Base-by-base conservation (phyloP, 2,888 invertebrate genomes). In the Phortica okadai region DNA sequence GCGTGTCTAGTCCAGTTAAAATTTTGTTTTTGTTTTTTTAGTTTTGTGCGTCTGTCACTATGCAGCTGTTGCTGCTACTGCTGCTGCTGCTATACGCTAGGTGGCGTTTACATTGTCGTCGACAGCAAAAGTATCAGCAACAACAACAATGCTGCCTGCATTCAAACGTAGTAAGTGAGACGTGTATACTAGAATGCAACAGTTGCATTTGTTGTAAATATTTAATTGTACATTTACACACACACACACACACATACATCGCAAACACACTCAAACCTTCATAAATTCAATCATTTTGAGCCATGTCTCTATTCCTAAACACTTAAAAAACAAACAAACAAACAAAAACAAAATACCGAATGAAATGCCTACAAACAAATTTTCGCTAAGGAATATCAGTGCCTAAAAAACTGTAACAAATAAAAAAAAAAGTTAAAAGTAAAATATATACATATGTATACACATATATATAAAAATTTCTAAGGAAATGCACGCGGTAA, bases 401-500 rank as follows among this genome's bases (percentile, higher is more conserved):
- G 67, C 67, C 67, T 67, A 44, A 11, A 67, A 67, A 67, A 44
- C 44, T 44, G 44, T 67, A 67, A 44, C 14, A 67, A 33, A 42
- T 1, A 67, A 6, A 66, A 42, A 16, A 67, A 10, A 73, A 73
- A 58, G 33, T 42, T 41, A 16, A 33, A 41, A 21, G 6, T n/a
- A 14, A 50, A 11, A 50, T 50, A 50, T 50, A 50, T 50, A 11
- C 50, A 69, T 44, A 44, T 69, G 8, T 54, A 56, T 54, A 54
- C 5, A 70, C 11, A 54, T 7, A 66, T 54, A 21, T 21, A 21
- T 21, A 21, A 50, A 25, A 54, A 73, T 56, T 25, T 72, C 33
- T 54, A 72, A 25, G 72, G 50, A 72, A 73, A 70, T 21, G 58
- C 42, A 73, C 25, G 56, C 41, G 41, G 41, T 73, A 73, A 58